Conservation (phyloP, 2,113 vertebrate species). For the Varanus salvator region DNA sequence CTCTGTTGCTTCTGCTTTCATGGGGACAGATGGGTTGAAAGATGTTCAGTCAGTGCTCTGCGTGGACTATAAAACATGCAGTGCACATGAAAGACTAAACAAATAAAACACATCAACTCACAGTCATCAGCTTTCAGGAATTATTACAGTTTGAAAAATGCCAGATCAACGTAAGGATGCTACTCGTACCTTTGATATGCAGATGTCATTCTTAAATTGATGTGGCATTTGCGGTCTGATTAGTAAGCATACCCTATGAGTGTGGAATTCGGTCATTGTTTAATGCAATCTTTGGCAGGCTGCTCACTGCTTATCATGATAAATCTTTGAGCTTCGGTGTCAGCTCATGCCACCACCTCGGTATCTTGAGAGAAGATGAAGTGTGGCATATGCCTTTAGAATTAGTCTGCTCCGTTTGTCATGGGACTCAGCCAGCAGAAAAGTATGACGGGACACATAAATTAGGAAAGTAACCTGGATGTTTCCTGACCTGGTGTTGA, state of each 20-base stretch:
- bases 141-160: background rate
- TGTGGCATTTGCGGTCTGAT: conserved; percentile 31
- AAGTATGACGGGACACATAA: conserved; percentile 67
- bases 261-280: conserved; percentile 43
- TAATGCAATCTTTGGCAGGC: conserved; percentile 25
- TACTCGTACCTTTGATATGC: background rate
- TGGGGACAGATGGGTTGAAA: too few relatives aligned
- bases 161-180: background rate
- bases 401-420: conserved; percentile 56
- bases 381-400: conserved; percentile 60
- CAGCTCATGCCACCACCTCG: conserved; percentile 44
- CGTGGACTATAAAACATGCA: background rate
- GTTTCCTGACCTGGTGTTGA: conserved; percentile 67
- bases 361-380: conserved; percentile 60
- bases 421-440: conserved; percentile 63
- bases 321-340: conserved; percentile 63
- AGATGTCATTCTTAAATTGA: background rate
- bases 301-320: conserved; percentile 39
- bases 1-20: background rate
- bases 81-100: background rate
- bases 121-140: background rate
- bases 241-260: background rate
- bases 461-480: conserved; percentile 70
- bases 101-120: background rate
- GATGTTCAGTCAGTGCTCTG: background rate